phyloP scores from a whole-genome alignment of 2,888 invertebrate species.

The Volucella inanis region DNA sequence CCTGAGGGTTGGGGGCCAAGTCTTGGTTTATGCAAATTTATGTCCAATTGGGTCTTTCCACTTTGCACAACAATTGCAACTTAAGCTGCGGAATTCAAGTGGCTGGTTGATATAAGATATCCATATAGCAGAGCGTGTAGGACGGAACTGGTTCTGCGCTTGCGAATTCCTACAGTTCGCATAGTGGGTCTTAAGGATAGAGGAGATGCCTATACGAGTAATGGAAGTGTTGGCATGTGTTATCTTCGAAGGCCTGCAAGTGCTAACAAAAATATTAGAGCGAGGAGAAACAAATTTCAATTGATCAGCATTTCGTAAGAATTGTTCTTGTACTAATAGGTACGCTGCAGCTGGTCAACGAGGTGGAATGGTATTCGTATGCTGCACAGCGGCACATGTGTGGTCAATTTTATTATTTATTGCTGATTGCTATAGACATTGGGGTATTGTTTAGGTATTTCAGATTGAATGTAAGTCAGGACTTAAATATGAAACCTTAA shows the following conservation, averaged over 20 bases:
- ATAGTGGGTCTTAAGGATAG: slow-evolving; percentile 24
- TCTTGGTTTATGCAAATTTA: slow-evolving; percentile 64
- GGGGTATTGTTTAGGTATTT: no score
- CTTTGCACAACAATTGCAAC: slow-evolving; percentile 70
- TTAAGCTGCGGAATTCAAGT: slow-evolving; percentile 70
- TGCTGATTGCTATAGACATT: no score
- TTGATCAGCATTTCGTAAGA: slow-evolving; percentile 68
- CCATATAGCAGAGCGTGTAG: slow-evolving; percentile 46
- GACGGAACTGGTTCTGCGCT: slow-evolving; percentile 66
- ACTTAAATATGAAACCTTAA: no score
- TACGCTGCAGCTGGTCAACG: slow-evolving; percentile 37
- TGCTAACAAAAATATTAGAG: slow-evolving; percentile 63
- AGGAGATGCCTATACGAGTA: slow-evolving; percentile 17
- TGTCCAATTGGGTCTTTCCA: slow-evolving; percentile 68
- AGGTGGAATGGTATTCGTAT: slow-evolving; percentile 51
- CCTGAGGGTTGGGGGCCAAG: slow-evolving; percentile 12
- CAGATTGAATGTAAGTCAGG: no score
- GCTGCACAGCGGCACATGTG: no score
- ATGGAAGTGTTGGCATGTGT: slow-evolving; percentile 50
- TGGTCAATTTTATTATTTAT: no score
- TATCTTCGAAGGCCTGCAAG: slow-evolving; percentile 72
- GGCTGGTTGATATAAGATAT: slow-evolving; percentile 67
- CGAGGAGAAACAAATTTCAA: slow-evolving; percentile 61
- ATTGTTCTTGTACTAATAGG: slow-evolving; percentile 41
- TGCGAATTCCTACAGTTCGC: slow-evolving; percentile 40